Evolutionary conservation across 2,888 invertebrate genomes (phyloP).

Genomic region (Eurytoma adleriae): DNA sequence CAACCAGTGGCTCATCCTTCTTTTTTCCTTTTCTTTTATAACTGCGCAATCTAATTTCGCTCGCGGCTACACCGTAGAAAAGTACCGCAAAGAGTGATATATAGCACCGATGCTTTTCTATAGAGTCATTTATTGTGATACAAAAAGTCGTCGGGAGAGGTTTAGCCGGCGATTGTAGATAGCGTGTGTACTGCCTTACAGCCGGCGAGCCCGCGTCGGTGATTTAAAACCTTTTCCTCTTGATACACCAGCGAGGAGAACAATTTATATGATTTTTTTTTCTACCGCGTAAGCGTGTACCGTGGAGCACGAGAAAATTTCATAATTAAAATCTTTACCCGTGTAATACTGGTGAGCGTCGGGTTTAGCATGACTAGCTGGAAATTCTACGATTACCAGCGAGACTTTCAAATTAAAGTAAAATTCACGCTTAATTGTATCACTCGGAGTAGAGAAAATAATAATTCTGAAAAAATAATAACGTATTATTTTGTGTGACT

Average conservation of each 20-base stretch:
- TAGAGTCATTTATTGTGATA: conserved; percentile 42
- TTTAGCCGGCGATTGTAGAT: conserved; percentile 40
- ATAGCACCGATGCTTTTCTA: conserved; percentile 31
- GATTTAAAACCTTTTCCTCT: conserved; percentile 20
- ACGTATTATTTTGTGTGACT: too few species aligned
- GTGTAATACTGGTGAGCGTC: too few species aligned
- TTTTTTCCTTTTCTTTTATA: conserved; percentile 15
- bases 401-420: too few species aligned
- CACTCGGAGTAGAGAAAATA: too few species aligned
- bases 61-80: conserved; percentile 19
- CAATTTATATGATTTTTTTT: neutral
- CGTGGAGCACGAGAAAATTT: neutral
- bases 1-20: neutral
- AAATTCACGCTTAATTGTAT: too few species aligned
- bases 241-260: neutral
- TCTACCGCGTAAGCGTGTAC: too few species aligned
- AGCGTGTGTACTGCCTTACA: neutral
- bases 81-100: conserved; percentile 38
- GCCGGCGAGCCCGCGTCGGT: neutral
- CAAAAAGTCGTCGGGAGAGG: conserved; percentile 27
- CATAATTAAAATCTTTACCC: too few species aligned
- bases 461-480: too few species aligned
- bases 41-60: conserved; percentile 37
- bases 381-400: too few species aligned
- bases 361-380: too few species aligned